Evolutionary conservation across 2,113 vertebrate species (phyloP), one percentile per base, ranked within the genome.

Genomic region (Takifugu bimaculatus): DNA sequence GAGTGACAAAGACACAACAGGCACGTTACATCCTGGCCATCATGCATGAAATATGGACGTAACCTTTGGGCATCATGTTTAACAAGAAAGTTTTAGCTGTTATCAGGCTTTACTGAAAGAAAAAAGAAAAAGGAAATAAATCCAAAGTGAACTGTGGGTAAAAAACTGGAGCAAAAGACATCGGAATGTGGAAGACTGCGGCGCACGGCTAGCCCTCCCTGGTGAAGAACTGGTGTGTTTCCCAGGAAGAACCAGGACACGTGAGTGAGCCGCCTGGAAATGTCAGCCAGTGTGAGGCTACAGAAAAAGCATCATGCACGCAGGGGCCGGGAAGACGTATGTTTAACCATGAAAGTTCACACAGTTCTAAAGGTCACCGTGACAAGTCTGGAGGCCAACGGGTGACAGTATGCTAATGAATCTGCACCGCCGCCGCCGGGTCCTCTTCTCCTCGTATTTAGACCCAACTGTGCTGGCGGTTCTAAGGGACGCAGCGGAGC

Each of bases 351-450:
- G 28, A 83, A 85, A 79, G 76, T 84, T 78, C 63, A 84, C 68
- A 75, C 54, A 50, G 57, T 66, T 65, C 72, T 68, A 81, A 90
- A 90, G 87, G 88, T 88, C 84, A 88, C 15, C 54, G 76, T 60
- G 74, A 55, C 35, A 25, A 74, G 72, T 72, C 77, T 77, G 57
- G 43, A 69, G 55, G 65, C 69, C 65, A 80, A 55, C 57, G 35
- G 59, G 77, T 78, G 64, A 81, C 60, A 62, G 60, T 58, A 74
- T 78, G 71, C 66, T 82, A 81, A 88, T 84, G 68, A 59, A 63
- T 59, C 49, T 49, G 13, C 57, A 51, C 2, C 13, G 44, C 12
- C 3, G 44, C 44, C 13, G 12, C 44, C 7, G 29, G 29, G 11
- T 13, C 14, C 12, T 45, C 14, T 45, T 45, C 13, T 45, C 4